Base-by-base conservation (phyloP, 2,888 invertebrate species). In the Sepiola atlantica region DNA sequence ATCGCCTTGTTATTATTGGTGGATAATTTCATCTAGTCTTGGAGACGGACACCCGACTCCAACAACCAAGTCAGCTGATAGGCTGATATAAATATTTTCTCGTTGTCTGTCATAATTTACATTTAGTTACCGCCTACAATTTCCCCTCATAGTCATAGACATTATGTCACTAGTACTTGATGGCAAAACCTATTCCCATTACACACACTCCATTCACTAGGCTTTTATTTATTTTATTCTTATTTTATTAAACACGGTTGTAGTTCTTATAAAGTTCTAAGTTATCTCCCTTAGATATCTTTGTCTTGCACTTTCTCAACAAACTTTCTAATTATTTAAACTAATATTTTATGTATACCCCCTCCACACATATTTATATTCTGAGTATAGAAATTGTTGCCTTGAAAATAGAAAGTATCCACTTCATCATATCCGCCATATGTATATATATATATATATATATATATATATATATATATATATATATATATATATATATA, bases 91-190 rank as follows among this genome's bases (percentile, higher is more conserved):
- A 77, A 77, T 77, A 77, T 77, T 77, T 77, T 32, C 18, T 2
- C 77, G 77, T 77, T 32, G 77, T 77, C 77, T 77, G n/a, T 77
- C 77, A 77, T 77, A n/a, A 77, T n/a, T 77, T 77, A 77, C 77
- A 77, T 77, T 77, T 77, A 77, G 77, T 77, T 77, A 77, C 77
- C 77, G 77, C 77, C 77, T 77, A n/a, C 77, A 77, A 77, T 32
- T 77, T 77, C 77, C 77, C 77, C 77, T 77, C 77, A 77, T 77
- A 77, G 77, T 32, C 77, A 77, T 77, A 77, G 61, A 61, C 61
- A 61, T 61, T 61, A 61, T 61, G 61, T 77, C 77, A 77, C 14
- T 77, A 77, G 77, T 77, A n/a, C 16, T n/a, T 77, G 77, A 77
- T 77, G n/a, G n/a, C 32, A 32, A 77, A 77, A n/a, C 14, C 77